Conservation (phyloP, 2,888 invertebrate species). For the Lasioglossum villosulum region DNA sequence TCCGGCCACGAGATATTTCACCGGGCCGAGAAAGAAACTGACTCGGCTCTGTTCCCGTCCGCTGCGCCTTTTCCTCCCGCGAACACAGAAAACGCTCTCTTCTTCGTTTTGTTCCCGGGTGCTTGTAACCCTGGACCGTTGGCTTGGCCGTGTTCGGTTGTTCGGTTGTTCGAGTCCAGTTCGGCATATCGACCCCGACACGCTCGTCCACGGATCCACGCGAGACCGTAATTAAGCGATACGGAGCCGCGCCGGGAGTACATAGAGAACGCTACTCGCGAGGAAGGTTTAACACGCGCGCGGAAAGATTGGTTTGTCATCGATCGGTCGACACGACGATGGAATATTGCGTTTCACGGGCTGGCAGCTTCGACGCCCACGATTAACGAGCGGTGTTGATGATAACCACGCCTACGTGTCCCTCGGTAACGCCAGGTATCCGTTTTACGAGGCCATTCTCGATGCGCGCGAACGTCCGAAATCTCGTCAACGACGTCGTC, state of each 20-base stretch:
- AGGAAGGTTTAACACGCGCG: neutral
- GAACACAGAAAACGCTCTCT: neutral
- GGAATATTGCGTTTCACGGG: conserved; percentile 61
- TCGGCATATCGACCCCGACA: neutral
- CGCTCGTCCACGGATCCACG: conserved; percentile 1
- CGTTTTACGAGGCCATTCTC: conserved; percentile 69
- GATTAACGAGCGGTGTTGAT: conserved; percentile 66
- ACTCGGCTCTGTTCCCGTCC: conserved; percentile 2
- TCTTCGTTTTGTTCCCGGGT: neutral
- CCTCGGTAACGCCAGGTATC: conserved; percentile 56
- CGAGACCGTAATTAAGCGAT: conserved; percentile 45
- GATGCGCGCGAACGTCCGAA: conserved; percentile 60
- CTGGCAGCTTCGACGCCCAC: conserved; percentile 67
- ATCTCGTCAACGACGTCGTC: conserved; percentile 64
- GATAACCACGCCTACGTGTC: conserved; percentile 67
- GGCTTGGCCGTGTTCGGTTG: neutral
- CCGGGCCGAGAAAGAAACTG: conserved; percentile 21
- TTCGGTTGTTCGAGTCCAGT: neutral
- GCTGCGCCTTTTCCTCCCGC: neutral
- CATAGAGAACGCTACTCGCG: neutral
- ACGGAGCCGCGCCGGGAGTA: neutral
- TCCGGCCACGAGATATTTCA: conserved; percentile 58
- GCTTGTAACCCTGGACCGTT: neutral
- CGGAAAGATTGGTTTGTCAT: conserved; percentile 79
- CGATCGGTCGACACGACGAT: conserved; percentile 68